Percentiles rank a stretch among this genome's conserved stretches.
phyloP scores from a whole-genome alignment of 1,140 invertebrate genomes.

The Odontomachus brunneus region DNA sequence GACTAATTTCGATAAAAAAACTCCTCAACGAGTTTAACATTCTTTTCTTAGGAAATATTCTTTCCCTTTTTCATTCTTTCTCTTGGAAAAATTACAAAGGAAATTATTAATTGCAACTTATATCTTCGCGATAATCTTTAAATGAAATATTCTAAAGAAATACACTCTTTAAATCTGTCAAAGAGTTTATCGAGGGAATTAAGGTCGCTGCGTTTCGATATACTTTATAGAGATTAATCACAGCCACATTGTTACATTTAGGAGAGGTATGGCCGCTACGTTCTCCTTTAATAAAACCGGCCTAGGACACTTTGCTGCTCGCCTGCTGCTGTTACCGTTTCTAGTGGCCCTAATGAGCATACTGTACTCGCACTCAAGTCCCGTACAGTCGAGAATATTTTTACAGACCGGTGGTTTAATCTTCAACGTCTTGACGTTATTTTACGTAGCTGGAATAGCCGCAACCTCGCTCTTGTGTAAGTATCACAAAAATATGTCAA shows the following conservation, averaged over 20 bases:
- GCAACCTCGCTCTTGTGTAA: slow-evolving; percentile 92
- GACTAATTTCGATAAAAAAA: background rate
- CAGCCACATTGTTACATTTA: slow-evolving; percentile 82
- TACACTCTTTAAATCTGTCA: background rate
- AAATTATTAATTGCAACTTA: no score
- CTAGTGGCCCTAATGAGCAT: slow-evolving; percentile 92
- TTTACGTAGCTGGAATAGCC: slow-evolving; percentile 92
- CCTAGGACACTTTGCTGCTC: slow-evolving; percentile 89
- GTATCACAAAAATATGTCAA: slow-evolving; percentile 68
- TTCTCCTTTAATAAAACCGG: slow-evolving; percentile 91
- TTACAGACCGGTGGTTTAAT: slow-evolving; percentile 89
- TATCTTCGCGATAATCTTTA: no score
- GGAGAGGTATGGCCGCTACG: slow-evolving; percentile 90
- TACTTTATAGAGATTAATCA: slow-evolving; percentile 8
- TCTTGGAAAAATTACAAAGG: no score
- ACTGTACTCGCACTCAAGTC: slow-evolving; percentile 88
- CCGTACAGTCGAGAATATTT: slow-evolving; percentile 81
- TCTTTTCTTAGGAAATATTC: slow-evolving; percentile 11
- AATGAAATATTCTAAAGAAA: background rate
- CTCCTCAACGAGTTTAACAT: background rate
- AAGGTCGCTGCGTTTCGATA: background rate
- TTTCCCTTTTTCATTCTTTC: background rate
- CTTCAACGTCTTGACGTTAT: slow-evolving; percentile 91
- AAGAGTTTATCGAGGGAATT: background rate
- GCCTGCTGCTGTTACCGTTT: slow-evolving; percentile 91